Evolutionary conservation across 2,113 vertebrate genomes (phyloP).

Genomic region (Xenopus borealis): DNA sequence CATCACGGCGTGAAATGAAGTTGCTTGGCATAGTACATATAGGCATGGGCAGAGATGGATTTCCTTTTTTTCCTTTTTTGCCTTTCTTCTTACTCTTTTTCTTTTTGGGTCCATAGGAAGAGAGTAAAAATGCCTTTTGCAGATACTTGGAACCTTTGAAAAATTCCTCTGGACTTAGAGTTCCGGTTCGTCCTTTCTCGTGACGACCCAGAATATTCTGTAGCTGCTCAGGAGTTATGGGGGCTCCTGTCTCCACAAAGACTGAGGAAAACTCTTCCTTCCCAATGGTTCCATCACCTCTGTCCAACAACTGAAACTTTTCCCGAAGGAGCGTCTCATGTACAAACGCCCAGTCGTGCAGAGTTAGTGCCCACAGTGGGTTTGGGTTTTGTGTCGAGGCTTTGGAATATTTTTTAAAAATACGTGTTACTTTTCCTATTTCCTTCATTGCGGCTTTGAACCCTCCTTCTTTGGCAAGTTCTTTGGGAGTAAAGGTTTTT

Average conservation of each 20-base stretch:
- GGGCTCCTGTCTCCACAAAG: conserved; percentile 64
- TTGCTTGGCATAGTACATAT: conserved; percentile 72
- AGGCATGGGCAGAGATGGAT: conserved; percentile 68
- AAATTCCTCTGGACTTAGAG: conserved; percentile 74
- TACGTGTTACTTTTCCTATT: conserved; percentile 70
- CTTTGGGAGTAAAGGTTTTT: conserved; percentile 67
- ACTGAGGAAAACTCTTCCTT: conserved; percentile 66
- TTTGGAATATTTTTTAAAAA: conserved; percentile 60
- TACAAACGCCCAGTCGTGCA: conserved; percentile 87
- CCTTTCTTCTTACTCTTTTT: conserved; percentile 63
- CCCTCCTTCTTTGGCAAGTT: conserved; percentile 70
- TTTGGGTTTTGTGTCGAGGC: conserved; percentile 54
- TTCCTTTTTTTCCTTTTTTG: conserved; percentile 64
- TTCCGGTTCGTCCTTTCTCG: conserved; percentile 54
- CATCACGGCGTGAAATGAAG: conserved; percentile 44
- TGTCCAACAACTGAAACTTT: conserved; percentile 52
- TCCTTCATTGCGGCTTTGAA: conserved; percentile 76
- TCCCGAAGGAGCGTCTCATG: conserved; percentile 63
- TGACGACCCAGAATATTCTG: conserved; percentile 61
- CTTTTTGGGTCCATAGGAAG: conserved; percentile 72
- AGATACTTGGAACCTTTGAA: conserved; percentile 83
- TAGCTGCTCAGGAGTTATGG: conserved; percentile 55
- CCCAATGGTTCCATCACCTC: conserved; percentile 56
- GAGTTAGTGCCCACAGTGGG: conserved; percentile 70
- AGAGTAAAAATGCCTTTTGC: conserved; percentile 70